Percentiles rank a stretch among this genome's conserved stretches.
Conservation (phyloP, 1,140 invertebrate species). For the Psix sp. region DNA sequence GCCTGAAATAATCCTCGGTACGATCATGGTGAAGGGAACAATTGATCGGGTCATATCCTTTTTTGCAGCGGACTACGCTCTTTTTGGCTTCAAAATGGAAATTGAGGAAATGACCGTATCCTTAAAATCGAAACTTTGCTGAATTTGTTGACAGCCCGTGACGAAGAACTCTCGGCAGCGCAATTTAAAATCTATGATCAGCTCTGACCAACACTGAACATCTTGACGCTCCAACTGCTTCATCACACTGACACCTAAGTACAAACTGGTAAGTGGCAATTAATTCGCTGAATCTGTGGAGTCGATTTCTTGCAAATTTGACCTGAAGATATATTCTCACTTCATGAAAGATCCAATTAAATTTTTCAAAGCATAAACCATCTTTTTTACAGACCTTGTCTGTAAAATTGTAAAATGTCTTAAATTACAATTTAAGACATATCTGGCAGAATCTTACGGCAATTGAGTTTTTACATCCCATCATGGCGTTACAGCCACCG, state of each 20-base stretch:
- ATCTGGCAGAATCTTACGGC: conserved; percentile 47
- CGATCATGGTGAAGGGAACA: conserved; percentile 10
- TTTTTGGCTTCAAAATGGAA: conserved; percentile 12
- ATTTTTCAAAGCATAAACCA: conserved; percentile 14
- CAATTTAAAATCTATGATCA: conserved; percentile 27
- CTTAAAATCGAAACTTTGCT: conserved; percentile 23
- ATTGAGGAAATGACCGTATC: conserved; percentile 12
- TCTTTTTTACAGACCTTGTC: too few relatives aligned
- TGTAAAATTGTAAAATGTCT: conserved; percentile 61
- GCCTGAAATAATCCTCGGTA: conserved; percentile 16
- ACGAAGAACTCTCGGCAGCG: conserved; percentile 15
- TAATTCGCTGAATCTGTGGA: conserved; percentile 5
- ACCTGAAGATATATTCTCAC: conserved; percentile 1
- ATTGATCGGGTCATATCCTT: conserved; percentile 13
- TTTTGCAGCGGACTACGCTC: conserved; percentile 8
- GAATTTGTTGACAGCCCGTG: conserved; percentile 14
- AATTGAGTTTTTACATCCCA: conserved; percentile 67
- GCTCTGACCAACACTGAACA: conserved; percentile 13
- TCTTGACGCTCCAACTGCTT: conserved; percentile 29
- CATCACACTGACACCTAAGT: conserved; percentile 30
- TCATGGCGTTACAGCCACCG: conserved; percentile 69
- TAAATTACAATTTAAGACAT: conserved; percentile 64
- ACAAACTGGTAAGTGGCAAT: conserved; percentile 8
- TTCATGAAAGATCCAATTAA: conserved; percentile 13
- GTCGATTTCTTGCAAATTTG: conserved; percentile 12